Evolutionary conservation across 2,797 vertebrate genomes (phyloP), one percentile per base, ranked within the genome.

Genomic region (Tiaroga cobitis): DNA sequence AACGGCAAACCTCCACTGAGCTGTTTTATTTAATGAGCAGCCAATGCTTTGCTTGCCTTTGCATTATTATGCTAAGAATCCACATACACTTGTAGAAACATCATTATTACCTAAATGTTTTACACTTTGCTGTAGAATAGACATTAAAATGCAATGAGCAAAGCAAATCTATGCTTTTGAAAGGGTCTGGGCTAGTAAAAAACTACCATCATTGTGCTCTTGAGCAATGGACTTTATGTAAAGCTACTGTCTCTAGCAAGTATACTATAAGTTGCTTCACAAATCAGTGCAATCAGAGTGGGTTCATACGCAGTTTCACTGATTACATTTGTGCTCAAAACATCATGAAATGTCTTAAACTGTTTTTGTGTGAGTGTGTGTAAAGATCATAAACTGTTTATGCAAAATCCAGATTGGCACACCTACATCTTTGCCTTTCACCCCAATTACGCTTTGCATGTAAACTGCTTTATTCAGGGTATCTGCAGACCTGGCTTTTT

Each of bases 1-100:
- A 70, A 46, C 29, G 37, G 73, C 39, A 56, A 68, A 63, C 37
- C 73, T 65, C 59, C 29, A 54, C 73, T 16, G 39, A 69, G 29
- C 63, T 19, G 39, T 34, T 49, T 59, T 54, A 72, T 78, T 83
- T 83, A 83, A 83, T 79, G 56, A 59, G 67, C 13, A 75, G 54
- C 56, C 80, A 65, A 19, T 56, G 67, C 29, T 37, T 65, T 18
- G 74, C 46, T 78, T 43, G 18, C 59, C n/a, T 70, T 34, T 78
- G n/a, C 65, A 59, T 69, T 76, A 56, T 56, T 41, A 54, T 1
- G 8, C 13, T 18, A 24, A 43, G 16, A 39, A 43, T 24, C 16
- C 24, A 18, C 16, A 21, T 9, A 68, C 8, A 43, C 59, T 61
- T 78, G n/a, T 63, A 19, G 76, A 78, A 61, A 78, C 32, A 81